Base-by-base conservation (phyloP, 2,113 vertebrate species). In the Sylvilagus bachmani region DNA sequence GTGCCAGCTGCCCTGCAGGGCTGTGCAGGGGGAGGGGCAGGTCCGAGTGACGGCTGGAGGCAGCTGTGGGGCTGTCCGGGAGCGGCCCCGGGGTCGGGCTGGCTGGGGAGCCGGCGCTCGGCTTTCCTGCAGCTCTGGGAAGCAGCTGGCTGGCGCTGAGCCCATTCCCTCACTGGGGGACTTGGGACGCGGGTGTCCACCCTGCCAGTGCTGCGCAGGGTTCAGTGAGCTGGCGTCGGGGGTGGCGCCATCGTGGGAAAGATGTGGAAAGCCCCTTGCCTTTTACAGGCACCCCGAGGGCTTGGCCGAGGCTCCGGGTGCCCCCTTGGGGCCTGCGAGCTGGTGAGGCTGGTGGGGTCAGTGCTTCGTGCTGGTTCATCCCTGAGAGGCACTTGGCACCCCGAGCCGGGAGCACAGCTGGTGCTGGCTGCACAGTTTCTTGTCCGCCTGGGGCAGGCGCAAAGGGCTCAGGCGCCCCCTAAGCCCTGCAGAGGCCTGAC, bases 161-260 rank as follows among this genome's bases (percentile, higher is more conserved):
- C 66, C 89, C 95, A 74, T 91, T 90, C 78, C 61, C 51, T 33
- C 89, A 31, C n/a, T 29, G 17, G 13, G 36, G 49, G 24, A 79
- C 49, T 6, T 33, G 70, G 78, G 75, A 4, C 1, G 19, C 10
- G 62, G 25, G 25, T 7, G 5, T 69, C 21, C 10, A 4, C 49
- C 73, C 90, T 85, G 89, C 38, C 5, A 19, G 53, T 4, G 17
- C 77, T 25, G 80, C 33, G 6, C 5, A 44, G 87, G 84, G 49
- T 73, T 67, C 73, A 19, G 3, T 29, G 74, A 61, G 75, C 38
- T 16, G 4, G n/a, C 2, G 10, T 70, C 75, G 0, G 49, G 73
- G 19, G 10, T 9, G 31, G 31, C 36, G 31, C 70, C 2, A 1
- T 13, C 0, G 3, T 33, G 71, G 53, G 78, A 58, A 33, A 75